Base-by-base conservation (phyloP, 2,888 invertebrate genomes). In the Eulithis testata region DNA sequence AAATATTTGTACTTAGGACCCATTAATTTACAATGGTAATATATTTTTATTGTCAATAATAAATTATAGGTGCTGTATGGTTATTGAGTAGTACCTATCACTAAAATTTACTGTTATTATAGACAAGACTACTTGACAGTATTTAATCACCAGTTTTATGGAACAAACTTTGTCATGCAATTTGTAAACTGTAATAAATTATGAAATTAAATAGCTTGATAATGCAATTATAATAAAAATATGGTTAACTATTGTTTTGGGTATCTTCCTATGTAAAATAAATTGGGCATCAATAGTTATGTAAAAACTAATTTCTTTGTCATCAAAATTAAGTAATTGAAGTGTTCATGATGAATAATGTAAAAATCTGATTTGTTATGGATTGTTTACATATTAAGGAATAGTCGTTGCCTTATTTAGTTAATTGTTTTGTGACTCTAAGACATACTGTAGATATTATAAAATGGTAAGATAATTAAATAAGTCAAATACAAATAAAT, bases 361-460 rank as follows among this genome's bases (percentile, higher is more conserved):
- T 65, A 44, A 60, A 65, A 59, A 54, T 54, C 40, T 58, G 53
- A 64, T 68, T 70, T 60, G 61, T 80, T 83, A 77, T 63, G 73
- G 83, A 85, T 87, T 86, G 84, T 88, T 88, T 88, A 89, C 81
- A 83, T 84, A 82, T 75, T 90, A 90, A 87, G 87, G 81, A 87
- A 90, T 92, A 92, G 92, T 90, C 88, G 92, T 91, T 93, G 93
- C 93, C 92, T 93, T 93, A 92, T 91, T 93, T 91, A 91, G 91
- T 92, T 92, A 79, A 88, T 93, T 91, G 84, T 92, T 93, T 92
- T 89, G 87, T 92, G 89, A 91, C 87, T 90, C 84, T 90, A 90
- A 91, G 88, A 90, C 85, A 86, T 82, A 67, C 49, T 91, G 90
- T 92, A 92, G 91, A 91, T 92, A 91, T 54, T 56, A 58, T 21